Percentiles rank a stretch among this genome's conserved stretches.
Evolutionary conservation across 35 echinoderm and acorn worm genomes (phyloP).

Genomic region (Heliocidaris tuberculata): DNA sequence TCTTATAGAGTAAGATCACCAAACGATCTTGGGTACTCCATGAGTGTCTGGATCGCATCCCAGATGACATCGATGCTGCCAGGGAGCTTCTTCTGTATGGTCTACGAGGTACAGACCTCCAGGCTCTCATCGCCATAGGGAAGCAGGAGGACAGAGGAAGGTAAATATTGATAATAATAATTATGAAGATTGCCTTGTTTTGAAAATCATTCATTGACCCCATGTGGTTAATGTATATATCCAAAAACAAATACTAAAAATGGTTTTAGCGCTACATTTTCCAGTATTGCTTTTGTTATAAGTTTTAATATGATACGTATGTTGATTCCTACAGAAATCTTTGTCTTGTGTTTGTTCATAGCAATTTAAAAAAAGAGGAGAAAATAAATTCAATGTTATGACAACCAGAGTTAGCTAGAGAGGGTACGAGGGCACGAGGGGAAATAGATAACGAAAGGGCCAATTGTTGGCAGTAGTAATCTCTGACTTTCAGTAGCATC

Average conservation of each 20-base stretch:
- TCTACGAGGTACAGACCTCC: constrained; percentile 78
- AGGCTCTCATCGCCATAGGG: constrained; percentile 82
- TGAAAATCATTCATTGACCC: too few relatives aligned
- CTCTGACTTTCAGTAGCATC: too few relatives aligned
- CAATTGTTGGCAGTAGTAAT: too few relatives aligned
- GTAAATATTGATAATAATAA: constrained; percentile 45
- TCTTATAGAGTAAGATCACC: constrained; percentile 89
- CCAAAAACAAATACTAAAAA: too few relatives aligned
- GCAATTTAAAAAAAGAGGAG: background rate
- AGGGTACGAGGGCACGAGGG: too few relatives aligned
- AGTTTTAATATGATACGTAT: background rate
- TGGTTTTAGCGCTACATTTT: too few relatives aligned
- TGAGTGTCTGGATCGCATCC: constrained; percentile 94
- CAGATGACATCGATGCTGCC: constrained; percentile 95
- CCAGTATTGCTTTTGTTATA: too few relatives aligned
- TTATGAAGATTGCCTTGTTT: too few relatives aligned
- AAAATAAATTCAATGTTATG: too few relatives aligned
- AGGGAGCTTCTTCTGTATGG: constrained; percentile 90
- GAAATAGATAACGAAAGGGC: too few relatives aligned
- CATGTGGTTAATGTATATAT: too few relatives aligned
- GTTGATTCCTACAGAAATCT: constrained; percentile 10
- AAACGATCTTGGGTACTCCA: constrained; percentile 94
- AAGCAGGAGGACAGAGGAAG: constrained; percentile 80
- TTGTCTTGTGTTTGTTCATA: background rate
- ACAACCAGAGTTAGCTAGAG: too few relatives aligned